Evolutionary conservation across 2,888 invertebrate species (phyloP).

Genomic region (Chaetoderma sp.): DNA sequence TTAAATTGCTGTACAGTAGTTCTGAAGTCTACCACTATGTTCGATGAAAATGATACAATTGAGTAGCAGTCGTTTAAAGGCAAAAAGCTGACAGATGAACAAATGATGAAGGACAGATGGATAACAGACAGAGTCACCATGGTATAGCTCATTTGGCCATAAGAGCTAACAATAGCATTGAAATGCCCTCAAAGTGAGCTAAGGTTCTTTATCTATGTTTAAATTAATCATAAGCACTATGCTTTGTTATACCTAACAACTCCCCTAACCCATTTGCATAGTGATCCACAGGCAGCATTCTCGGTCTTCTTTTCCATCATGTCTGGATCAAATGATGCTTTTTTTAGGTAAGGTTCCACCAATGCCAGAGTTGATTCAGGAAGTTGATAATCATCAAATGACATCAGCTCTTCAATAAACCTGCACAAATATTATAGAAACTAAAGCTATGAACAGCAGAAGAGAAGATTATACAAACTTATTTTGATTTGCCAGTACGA

Average conservation of each 20-base stretch:
- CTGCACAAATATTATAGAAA: constrained; percentile 31
- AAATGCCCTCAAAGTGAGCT: neutral
- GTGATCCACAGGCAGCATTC: constrained; percentile 64
- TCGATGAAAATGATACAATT: no score
- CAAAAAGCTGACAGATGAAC: no score
- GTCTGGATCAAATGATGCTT: constrained; percentile 64
- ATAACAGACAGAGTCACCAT: neutral
- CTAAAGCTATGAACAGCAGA: neutral
- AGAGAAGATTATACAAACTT: neutral
- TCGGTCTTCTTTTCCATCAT: constrained; percentile 58
- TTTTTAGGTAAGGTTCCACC: constrained; percentile 67
- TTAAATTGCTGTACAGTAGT: no score
- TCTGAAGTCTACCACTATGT: no score
- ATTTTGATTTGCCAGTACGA: no score
- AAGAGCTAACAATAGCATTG: neutral
- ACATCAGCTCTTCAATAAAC: constrained; percentile 67
- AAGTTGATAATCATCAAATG: constrained; percentile 67
- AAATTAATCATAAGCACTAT: no score
- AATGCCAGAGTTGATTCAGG: constrained; percentile 65
- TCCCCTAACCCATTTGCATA: constrained; percentile 67
- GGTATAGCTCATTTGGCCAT: neutral
- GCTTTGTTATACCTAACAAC: constrained; percentile 62
- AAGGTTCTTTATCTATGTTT: neutral
- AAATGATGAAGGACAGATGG: neutral
- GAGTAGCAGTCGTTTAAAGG: no score